Conservation (phyloP, 2,888 invertebrate species). For the Sicus ferrugineus region DNA sequence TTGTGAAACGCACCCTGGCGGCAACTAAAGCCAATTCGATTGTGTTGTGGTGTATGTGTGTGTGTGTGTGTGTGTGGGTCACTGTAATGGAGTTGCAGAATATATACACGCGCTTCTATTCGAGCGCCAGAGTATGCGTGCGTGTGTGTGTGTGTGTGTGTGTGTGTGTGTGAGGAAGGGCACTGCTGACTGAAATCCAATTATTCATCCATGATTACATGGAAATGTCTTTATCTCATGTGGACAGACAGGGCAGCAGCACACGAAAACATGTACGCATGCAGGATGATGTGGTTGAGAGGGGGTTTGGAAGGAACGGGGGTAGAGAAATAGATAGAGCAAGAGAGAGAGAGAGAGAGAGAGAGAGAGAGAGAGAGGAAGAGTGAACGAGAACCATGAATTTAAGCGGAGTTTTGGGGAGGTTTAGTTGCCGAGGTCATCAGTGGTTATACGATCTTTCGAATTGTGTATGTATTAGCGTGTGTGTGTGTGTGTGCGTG, state of each 20-base stretch:
- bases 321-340: neutral
- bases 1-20: constrained; percentile 23
- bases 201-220: constrained; percentile 51
- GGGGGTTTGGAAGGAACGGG: no score
- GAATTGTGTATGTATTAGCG: neutral
- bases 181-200: constrained; percentile 45
- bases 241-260: constrained; percentile 41
- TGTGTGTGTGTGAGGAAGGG: constrained; percentile 17
- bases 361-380: neutral
- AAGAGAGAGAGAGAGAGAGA: neutral
- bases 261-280: no score
- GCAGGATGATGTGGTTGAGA: no score
- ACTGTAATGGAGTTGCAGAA: neutral
- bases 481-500: neutral
- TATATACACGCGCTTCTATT: neutral
- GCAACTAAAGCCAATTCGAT: neutral
- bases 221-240: constrained; percentile 48
- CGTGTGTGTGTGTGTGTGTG: constrained; percentile 19
- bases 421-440: constrained; percentile 11
- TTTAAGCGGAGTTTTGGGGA: neutral
- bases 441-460: constrained; percentile 13
- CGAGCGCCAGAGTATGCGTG: neutral
- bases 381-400: neutral
- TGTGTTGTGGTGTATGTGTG: neutral
- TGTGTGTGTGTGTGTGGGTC: constrained; percentile 1